Base-by-base conservation (phyloP, 2,888 invertebrate species). In the Pachliopta kotzebuea region DNA sequence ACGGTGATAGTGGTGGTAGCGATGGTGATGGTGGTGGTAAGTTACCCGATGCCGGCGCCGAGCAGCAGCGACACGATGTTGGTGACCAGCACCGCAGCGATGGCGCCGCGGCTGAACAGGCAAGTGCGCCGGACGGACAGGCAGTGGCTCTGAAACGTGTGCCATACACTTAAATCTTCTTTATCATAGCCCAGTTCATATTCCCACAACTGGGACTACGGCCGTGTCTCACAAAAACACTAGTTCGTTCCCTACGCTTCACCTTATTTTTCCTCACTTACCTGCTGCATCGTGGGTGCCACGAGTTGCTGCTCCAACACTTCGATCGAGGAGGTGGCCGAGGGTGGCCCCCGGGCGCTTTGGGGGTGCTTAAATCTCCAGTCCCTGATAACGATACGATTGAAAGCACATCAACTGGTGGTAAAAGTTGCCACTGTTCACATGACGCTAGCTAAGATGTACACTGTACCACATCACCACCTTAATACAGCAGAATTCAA, bases 1-100 rank as follows among this genome's bases (percentile, higher is more conserved):
- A n/a, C n/a, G n/a, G n/a, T n/a, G n/a, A n/a, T n/a, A n/a, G n/a
- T 23, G 45, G 9, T 21, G 20, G 23, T 52, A 45, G n/a, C 14
- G 45, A 2, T 45, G 18, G 2, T 45, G 14, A 18, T 17, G 49
- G 20, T 49, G 18, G 49, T 49, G 49, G n/a, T 49, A 23, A 7
- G 14, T 92, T 84, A 97, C 97, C 98, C 98, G 75, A 98, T 94
- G 67, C 98, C 98, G 68, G 98, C 96, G 70, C 98, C 98, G 68
- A 98, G 92, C 71, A 98, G 89, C 69, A 98, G 92, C 8, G 98
- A 98, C 63, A 98, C 93, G 70, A 98, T 93, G 91, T 98, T 98
- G 72, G 97, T 97, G 76, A 98, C 93, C 74, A 98, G 94, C 72
- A 98, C 94, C 56, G 98, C 97, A 78, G 97, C 97, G 58, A 98